Base-by-base conservation (phyloP, 2,888 invertebrate genomes). In the Agrochola lychnidis region DNA sequence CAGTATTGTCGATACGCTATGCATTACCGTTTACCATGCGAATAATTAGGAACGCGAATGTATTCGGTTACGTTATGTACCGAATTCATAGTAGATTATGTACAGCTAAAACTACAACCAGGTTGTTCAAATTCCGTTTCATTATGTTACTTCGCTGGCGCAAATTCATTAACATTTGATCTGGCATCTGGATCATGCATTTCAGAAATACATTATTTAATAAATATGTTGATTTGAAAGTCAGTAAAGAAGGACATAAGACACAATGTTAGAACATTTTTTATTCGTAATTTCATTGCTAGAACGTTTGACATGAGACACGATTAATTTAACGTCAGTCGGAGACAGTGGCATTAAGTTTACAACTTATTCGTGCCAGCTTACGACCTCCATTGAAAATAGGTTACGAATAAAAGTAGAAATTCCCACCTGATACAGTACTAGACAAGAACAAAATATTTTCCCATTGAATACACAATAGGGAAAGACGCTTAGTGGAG, bases 401-500 rank as follows among this genome's bases (percentile, higher is more conserved):
- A 61, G 56, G 70, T 73, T 25, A 70, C 67, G 71, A 63, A 72
- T 67, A 66, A 64, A 82, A 63, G 22, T 68, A 76, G 22, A 69
- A 73, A 74, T 85, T 77, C 66, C 56, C 76, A 81, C 83, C 73
- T 48, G 74, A 73, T 73, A 76, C 69, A 69, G 51, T 73, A 71
- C 57, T 66, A 70, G 19, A 25, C 73, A 77, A 73, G 42, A 73
- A 82, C 78, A 77, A 76, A 73, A 82, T 83, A 84, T 70, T 77
- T 79, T 79, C 73, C 73, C 75, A 85, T 76, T 67, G 66, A 81
- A 83, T 69, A 77, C 82, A 84, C 82, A 89, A 89, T 90, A 89
- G 87, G 87, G 88, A 85, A 90, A 92, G 90, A 92, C 92, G 81
- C 83, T 88, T 87, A 87, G 75, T 66, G 57, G 83, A 88, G 88